Conservation (phyloP, 2,888 invertebrate genomes). For the Venusia cambrica region DNA sequence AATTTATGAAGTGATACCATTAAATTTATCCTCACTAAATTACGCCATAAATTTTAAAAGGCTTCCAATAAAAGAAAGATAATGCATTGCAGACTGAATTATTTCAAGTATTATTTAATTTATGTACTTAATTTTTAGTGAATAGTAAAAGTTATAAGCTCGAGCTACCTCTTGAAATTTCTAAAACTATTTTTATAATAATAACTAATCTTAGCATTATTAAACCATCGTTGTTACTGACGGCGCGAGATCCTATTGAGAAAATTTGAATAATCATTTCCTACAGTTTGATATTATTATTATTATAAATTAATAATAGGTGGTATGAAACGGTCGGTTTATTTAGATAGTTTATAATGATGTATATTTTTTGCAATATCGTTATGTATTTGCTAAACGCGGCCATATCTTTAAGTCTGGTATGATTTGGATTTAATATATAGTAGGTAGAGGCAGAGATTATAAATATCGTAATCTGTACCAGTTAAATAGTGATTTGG, state of each 20-base stretch:
- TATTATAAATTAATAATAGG: constrained; percentile 24
- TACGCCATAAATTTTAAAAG: too few species aligned
- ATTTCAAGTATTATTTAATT: constrained; percentile 41
- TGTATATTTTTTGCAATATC: constrained; percentile 71
- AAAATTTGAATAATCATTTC: constrained; percentile 17
- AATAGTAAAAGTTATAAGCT: constrained; percentile 46
- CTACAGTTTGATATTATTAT: constrained; percentile 20
- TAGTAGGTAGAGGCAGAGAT: constrained; percentile 43
- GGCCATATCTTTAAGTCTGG: constrained; percentile 62
- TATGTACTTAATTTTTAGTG: constrained; percentile 48
- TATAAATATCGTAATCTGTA: too few species aligned
- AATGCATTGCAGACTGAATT: constrained; percentile 29
- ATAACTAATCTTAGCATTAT: constrained; percentile 56
- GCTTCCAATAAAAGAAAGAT: too few species aligned
- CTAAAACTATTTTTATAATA: constrained; percentile 72
- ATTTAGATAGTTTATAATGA: constrained; percentile 28
- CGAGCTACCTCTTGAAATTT: constrained; percentile 73
- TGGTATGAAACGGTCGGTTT: constrained; percentile 20
- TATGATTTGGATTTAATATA: constrained; percentile 48
- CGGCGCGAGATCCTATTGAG: constrained; percentile 16
- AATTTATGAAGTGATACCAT: too few species aligned
- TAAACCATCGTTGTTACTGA: constrained; percentile 53
- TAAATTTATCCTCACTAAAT: too few species aligned
- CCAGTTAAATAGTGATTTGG: too few species aligned
- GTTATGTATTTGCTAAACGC: constrained; percentile 50